These are phyloP conservation scores for Euphysa ruthae DNA, from an alignment of 30 jellyfish, hydroid and myxozoan genomes.

Conservation along the genomic window DNA sequence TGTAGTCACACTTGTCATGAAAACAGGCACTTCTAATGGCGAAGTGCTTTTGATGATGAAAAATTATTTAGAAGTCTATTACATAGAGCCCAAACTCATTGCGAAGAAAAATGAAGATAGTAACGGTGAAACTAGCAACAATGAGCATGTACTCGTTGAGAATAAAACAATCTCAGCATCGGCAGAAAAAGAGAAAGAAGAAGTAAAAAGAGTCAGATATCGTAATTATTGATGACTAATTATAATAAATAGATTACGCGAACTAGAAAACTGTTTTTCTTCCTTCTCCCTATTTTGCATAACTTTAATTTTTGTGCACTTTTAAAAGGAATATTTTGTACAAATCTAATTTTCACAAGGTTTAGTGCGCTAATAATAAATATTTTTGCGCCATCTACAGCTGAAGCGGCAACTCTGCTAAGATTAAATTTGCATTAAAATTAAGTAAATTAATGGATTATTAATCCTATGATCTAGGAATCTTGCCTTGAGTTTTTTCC, in stretches of 20 bases:
- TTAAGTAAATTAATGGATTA: too few species aligned
- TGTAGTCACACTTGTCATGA: not conserved
- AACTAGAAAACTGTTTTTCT: not conserved
- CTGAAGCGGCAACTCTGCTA: too few species aligned
- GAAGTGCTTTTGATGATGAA: not conserved
- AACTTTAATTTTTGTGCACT: not conserved
- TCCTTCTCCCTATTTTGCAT: not conserved
- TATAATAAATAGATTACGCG: not conserved
- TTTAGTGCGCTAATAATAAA: too few species aligned
- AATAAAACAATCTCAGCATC: not conserved
- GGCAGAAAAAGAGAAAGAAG: not conserved
- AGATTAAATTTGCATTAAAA: too few species aligned
- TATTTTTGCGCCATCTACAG: too few species aligned
- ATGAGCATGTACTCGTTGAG: constrained; percentile 12
- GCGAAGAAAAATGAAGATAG: not conserved
- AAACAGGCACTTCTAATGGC: constrained; percentile 1
- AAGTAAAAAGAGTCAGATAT: not conserved
- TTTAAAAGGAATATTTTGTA: too few species aligned
- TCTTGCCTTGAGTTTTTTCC: too few species aligned
- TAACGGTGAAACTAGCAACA: not conserved
- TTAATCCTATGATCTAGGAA: too few species aligned
- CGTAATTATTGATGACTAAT: not conserved
- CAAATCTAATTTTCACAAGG: too few species aligned
- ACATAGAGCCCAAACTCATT: not conserved
- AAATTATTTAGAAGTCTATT: not conserved